phyloP scores from a whole-genome alignment of 2,888 invertebrate species.

The Drosophila setosimentum region DNA sequence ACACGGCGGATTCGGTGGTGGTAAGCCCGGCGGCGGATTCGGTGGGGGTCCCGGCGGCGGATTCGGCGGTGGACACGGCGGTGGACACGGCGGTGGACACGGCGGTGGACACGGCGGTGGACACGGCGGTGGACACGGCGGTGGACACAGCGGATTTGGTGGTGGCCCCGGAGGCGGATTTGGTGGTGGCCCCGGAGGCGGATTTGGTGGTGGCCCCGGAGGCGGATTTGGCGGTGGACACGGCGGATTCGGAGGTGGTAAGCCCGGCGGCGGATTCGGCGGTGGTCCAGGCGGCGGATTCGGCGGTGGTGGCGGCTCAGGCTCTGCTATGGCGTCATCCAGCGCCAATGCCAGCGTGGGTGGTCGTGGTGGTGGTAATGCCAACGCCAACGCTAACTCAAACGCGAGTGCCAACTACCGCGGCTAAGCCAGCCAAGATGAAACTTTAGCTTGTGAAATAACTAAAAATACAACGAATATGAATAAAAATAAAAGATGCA shows the following conservation, averaged over 20 bases:
- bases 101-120: constrained; percentile 26
- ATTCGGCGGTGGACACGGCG: constrained; percentile 8
- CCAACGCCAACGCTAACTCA: constrained; percentile 23
- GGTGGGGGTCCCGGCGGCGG: neutral
- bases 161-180: constrained; percentile 15
- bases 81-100: constrained; percentile 21
- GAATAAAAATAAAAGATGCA: constrained; percentile 48
- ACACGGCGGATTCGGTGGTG: no score
- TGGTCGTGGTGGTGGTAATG: constrained; percentile 23
- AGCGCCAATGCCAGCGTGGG: neutral
- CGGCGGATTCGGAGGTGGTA: neutral
- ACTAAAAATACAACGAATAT: constrained; percentile 20
- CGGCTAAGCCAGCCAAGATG: constrained; percentile 26
- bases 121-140: constrained; percentile 17
- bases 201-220: constrained; percentile 14
- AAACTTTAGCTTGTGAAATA: constrained; percentile 15
- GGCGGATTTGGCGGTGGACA: neutral
- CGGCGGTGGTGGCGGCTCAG: neutral
- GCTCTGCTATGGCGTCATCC: neutral
- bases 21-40: neutral
- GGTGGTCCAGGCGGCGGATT: neutral
- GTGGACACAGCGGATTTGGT: constrained; percentile 18
- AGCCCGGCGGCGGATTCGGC: accelerated
- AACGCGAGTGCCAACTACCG: constrained; percentile 17
- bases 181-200: constrained; percentile 20